Evolutionary conservation across 2,888 invertebrate genomes (phyloP).

Genomic region (Imbricaverruca yamaguchii): DNA sequence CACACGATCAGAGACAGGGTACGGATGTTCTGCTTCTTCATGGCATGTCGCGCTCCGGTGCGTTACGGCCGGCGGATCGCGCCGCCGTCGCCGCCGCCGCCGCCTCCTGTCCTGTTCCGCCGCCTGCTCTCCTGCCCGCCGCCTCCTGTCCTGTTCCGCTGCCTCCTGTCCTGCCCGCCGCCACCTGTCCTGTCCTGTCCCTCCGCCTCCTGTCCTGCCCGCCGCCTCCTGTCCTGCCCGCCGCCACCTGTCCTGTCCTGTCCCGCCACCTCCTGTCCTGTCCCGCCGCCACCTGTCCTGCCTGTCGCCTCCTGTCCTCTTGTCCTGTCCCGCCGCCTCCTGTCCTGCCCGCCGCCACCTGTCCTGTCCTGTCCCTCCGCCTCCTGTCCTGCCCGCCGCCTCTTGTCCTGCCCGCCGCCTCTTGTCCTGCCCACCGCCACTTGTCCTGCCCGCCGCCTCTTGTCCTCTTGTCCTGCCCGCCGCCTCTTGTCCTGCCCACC

Average conservation of each 20-base stretch:
- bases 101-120: neutral
- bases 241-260: too few species aligned
- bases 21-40: slow-evolving; percentile 98
- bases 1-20: slow-evolving; percentile 95
- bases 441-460: neutral
- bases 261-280: neutral
- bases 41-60: slow-evolving; percentile 40
- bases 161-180: too few species aligned
- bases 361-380: neutral
- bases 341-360: too few species aligned
- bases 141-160: neutral
- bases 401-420: neutral
- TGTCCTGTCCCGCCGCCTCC: neutral
- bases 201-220: neutral
- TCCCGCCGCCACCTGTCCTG: neutral
- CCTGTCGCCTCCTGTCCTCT: neutral
- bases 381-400: neutral
- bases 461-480: neutral
- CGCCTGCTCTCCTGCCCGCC: neutral
- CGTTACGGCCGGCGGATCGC: neutral
- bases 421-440: neutral
- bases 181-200: neutral
- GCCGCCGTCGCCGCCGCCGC: neutral
- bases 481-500: too few species aligned
- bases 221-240: neutral